Evolutionary conservation across 2,888 invertebrate species (phyloP), one percentile per base, ranked within the genome.

Genomic region (Falcaria lacertinaria): DNA sequence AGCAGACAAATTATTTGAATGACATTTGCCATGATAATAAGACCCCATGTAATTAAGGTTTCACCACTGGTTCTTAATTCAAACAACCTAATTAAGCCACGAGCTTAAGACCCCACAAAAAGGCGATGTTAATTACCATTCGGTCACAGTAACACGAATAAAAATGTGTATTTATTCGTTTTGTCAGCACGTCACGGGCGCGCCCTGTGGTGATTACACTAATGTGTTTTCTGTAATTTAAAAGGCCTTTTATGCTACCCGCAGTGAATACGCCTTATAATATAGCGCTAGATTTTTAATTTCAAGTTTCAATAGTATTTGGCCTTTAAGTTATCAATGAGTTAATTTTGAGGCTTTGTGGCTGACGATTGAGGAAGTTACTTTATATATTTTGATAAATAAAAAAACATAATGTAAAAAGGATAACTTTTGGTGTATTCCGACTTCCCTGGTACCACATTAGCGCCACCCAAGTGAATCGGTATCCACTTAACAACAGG

Each of bases 181-280:
- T 58, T 61, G 53, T 50, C 57, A 69, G 71, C 73, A 67, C 64
- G 69, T 62, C 58, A 64, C 53, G 60, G 73, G 73, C 54, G 74
- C 59, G 68, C 60, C 59, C 19, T 43, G 60, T 64, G 64, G 67
- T 65, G 65, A 76, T 79, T 78, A 75, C 54, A 41, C 57, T 75
- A 79, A 79, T 75, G 75, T 68, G 60, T 71, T 71, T 60, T 59
- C 65, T 53, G 64, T 68, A 57, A 48, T 52, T 43, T 51, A 57
- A 64, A 65, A 54, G 53, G 48, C 28, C 28, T 28, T 11, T 28
- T 28, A 28, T 28, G 28, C 11, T 3, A 28, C 8, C 11, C 28
- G 8, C 3, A 2, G 28, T 28, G 28, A 28, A 11, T 28, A 28
- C 11, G 8, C 28, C 11, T 7, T 28, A 11, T 28, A 11, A 28